These are phyloP conservation scores for Ectropis grisescens DNA, from an alignment of 1,140 invertebrate species.

Conservation along the genomic window DNA sequence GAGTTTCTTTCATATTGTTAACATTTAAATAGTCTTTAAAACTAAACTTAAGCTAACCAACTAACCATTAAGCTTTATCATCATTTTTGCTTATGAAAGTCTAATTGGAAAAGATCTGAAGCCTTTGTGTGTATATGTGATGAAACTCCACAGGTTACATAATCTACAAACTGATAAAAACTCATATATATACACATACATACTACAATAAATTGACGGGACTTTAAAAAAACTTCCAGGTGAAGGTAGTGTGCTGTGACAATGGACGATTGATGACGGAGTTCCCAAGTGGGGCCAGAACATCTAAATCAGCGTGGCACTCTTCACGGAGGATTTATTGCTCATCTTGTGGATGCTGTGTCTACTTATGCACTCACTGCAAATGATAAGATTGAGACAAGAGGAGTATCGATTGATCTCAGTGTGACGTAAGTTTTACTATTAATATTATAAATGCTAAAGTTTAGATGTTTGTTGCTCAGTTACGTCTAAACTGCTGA, in stretches of 20 bases:
- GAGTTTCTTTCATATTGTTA: no score
- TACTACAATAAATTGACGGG: no score
- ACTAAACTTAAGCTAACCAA: neutral
- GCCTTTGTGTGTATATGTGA: no score
- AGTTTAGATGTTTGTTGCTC: no score
- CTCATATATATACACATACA: no score
- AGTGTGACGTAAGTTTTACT: conserved; percentile 72
- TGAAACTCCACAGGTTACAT: no score
- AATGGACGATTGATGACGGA: conserved; percentile 80
- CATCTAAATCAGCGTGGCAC: conserved; percentile 82
- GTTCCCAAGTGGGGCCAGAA: conserved; percentile 81
- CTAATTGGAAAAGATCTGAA: no score
- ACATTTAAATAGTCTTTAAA: neutral
- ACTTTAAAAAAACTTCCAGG: conserved; percentile 53
- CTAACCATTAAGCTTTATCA: conserved; percentile 1
- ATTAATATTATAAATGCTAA: no score
- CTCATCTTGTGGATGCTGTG: conserved; percentile 85
- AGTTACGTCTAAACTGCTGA: no score
- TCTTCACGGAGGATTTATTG: conserved; percentile 88
- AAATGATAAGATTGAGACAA: conserved; percentile 64
- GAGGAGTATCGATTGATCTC: conserved; percentile 73
- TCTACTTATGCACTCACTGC: conserved; percentile 86
- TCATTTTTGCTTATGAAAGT: conserved; percentile 3
- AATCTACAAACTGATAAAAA: no score
- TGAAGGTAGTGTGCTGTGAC: conserved; percentile 77